Base-by-base conservation (phyloP, 2,888 invertebrate genomes). In the Sthenelais limicola region DNA sequence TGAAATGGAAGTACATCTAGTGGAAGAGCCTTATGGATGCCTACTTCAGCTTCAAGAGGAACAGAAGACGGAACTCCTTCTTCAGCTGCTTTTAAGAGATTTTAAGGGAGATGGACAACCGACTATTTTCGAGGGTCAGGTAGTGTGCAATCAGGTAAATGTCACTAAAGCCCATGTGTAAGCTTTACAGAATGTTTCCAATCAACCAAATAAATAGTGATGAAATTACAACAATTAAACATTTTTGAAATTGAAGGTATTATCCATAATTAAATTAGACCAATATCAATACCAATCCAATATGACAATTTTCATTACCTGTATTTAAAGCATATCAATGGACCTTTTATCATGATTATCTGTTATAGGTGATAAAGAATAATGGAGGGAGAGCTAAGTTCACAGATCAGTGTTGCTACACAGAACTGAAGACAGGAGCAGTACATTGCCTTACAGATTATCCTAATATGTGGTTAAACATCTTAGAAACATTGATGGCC, bases 401-500 rank as follows among this genome's bases (percentile, higher is more conserved):
- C 52, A 69, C 74, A 21, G 77, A 78, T 51, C 66, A 73, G 24
- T 78, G 78, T 48, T 78, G 78, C 51, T 71, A 30, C n/a, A 33
- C 33, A 7, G 38, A 33, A 18, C 21, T 33, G 35, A 68, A 66
- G 12, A 43, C 33, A 3, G 52, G 43, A 1, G 38, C 32, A 9
- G 51, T 73, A 0, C 30, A 71, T 5, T 77, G 77, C 32, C 43
- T 43, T 24, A 51, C 49, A 2, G 74, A 56, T 26, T 47, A 67
- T 26, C 74, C 74, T n/a, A 77, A 77, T 54, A 52, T 49, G n/a
- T 86, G 85, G 84, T 82, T 86, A 12, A 78, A 81, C 3, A 80
- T 84, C 15, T 76, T 86, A 47, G 84, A 86, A 72, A 74, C 81
- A 7, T 77, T 85, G 54, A 81, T 86, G 12, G 79, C 80, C 0